These are phyloP conservation scores for Elephas maximus DNA, from an alignment of 2,113 vertebrate genomes.

Conservation along the genomic window DNA sequence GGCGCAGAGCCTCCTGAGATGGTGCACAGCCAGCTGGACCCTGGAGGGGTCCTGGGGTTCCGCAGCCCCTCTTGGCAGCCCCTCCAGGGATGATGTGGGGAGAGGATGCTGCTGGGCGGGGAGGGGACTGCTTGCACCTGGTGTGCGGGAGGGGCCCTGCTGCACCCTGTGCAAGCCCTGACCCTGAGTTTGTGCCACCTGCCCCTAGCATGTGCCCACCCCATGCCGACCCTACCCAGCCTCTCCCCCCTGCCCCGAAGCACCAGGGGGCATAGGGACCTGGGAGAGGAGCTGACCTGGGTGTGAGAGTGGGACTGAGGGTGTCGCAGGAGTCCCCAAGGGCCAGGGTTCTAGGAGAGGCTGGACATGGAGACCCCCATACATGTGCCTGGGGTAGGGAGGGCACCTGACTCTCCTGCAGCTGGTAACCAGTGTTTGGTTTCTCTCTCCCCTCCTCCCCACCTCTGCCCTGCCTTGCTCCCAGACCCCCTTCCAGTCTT, in stretches of 20 bases:
- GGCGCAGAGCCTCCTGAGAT: neutral
- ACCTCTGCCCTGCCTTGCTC: neutral
- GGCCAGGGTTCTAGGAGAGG: neutral
- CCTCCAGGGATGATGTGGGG: constrained; percentile 71
- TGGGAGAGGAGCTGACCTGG: neutral
- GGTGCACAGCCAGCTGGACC: constrained; percentile 29
- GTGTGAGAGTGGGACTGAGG: too few species aligned
- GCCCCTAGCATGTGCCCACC: too few species aligned
- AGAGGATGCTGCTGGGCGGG: constrained; percentile 60
- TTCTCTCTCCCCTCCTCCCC: neutral
- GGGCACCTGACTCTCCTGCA: neutral
- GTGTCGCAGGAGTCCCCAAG: neutral
- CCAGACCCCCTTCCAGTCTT: constrained; percentile 94
- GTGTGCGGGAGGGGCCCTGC: constrained; percentile 8
- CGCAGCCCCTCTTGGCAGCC: constrained; percentile 70
- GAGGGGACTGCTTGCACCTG: constrained; percentile 55
- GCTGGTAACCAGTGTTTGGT: neutral
- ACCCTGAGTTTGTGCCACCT: neutral
- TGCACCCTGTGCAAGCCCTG: neutral
- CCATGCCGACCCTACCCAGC: neutral
- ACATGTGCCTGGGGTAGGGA: neutral
- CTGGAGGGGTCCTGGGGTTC: neutral
- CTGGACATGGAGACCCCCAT: neutral
- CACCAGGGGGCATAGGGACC: neutral
- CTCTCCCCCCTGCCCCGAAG: neutral